Percentiles rank a stretch among this genome's conserved stretches.
phyloP scores from a whole-genome alignment of 1,140 invertebrate species.

The Drosophila trapezifrons region DNA sequence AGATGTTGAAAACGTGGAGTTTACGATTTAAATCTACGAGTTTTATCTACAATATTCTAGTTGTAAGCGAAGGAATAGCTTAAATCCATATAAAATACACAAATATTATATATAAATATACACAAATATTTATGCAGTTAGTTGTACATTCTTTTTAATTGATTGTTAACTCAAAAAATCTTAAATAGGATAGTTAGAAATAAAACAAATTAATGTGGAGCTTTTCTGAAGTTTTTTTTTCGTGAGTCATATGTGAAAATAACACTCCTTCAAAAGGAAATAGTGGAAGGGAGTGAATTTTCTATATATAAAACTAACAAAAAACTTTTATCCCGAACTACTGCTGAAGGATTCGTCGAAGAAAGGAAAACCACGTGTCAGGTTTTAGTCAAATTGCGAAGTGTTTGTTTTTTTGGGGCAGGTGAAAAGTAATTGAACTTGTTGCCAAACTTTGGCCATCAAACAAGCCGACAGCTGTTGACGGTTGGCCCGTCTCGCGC shows the following conservation, averaged over 20 bases:
- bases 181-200: no score
- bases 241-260: neutral
- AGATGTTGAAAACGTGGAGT: neutral
- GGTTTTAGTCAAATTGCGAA: constrained; percentile 29
- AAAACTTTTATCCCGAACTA: neutral
- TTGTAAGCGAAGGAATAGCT: no score
- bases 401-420: constrained; percentile 55
- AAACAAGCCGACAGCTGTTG: constrained; percentile 70
- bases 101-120: no score
- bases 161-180: no score
- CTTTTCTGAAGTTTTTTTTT: neutral
- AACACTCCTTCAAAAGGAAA: no score
- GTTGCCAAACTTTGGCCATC: constrained; percentile 70
- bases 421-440: constrained; percentile 80
- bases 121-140: no score
- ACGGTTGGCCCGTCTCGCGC: constrained; percentile 26
- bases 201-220: neutral
- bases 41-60: no score
- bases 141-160: no score
- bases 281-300: neutral
- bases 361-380: constrained; percentile 43
- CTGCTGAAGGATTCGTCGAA: constrained; percentile 12
- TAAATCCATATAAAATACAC: no score
- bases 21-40: neutral
- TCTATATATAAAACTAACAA: neutral